Conservation (phyloP, 2,797 vertebrate species). For the Sebastes alutus region DNA sequence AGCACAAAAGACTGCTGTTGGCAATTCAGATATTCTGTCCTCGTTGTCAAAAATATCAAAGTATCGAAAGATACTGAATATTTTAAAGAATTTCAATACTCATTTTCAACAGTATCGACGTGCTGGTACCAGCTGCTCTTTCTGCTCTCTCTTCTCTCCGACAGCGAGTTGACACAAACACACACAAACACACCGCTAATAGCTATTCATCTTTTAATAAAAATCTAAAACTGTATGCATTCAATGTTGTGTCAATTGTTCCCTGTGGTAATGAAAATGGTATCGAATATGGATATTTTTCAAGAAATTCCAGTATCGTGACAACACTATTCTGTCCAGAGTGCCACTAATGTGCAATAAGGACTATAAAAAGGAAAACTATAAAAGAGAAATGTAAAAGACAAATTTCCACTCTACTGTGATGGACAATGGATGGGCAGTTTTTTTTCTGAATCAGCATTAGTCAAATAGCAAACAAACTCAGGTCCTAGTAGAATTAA, state of each 20-base stretch:
- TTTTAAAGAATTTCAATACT: background rate
- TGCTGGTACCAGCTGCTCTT: background rate
- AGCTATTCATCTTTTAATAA: too few species aligned
- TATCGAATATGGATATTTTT: background rate
- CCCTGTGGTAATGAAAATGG: background rate
- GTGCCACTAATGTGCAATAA: background rate
- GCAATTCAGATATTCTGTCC: background rate
- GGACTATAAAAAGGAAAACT: background rate
- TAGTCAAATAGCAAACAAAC: background rate
- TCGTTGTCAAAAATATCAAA: background rate
- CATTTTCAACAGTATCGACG: background rate
- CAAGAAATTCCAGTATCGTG: too few species aligned
- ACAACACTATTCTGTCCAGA: background rate
- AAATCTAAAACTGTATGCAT: fast-evolving
- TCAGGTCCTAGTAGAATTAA: background rate
- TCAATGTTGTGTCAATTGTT: background rate
- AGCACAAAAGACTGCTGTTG: background rate
- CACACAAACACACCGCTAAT: too few species aligned
- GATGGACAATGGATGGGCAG: background rate
- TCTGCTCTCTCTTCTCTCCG: background rate
- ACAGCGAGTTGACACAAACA: background rate
- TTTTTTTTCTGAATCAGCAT: background rate
- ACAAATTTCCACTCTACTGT: background rate
- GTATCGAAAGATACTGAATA: background rate
- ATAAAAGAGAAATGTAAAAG: background rate